Conservation (phyloP, 2,797 vertebrate species). For the Loris lydekkerianus region DNA sequence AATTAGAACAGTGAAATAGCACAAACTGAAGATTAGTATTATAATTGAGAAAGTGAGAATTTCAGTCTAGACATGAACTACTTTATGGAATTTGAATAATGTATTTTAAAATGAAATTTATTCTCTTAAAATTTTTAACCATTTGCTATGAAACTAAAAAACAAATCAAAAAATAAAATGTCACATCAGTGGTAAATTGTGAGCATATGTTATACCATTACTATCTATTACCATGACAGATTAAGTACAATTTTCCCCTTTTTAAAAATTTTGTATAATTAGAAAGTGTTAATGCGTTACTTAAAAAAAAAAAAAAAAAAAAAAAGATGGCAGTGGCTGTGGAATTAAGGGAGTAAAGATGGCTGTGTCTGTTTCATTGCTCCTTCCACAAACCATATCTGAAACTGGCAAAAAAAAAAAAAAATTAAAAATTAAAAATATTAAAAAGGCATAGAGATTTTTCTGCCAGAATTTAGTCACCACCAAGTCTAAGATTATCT, state of each 20-base stretch:
- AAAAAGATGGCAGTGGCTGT: too few relatives aligned
- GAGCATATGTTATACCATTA: background rate
- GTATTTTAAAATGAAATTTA: conserved; percentile 4
- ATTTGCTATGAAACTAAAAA: conserved; percentile 35
- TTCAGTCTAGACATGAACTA: background rate
- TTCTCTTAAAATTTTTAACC: background rate
- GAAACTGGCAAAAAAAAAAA: background rate
- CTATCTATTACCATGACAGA: background rate
- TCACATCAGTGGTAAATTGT: background rate
- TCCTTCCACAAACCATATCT: background rate
- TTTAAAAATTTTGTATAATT: background rate
- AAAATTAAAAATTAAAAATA: background rate
- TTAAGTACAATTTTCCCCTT: background rate
- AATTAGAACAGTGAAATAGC: background rate
- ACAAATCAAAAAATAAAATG: background rate
- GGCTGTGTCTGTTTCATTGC: background rate
- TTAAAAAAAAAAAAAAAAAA: background rate
- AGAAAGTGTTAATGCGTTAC: background rate
- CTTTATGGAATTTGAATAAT: conserved; percentile 6
- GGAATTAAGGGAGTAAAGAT: background rate
- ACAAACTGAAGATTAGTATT: background rate
- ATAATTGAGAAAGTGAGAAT: conserved; percentile 21
- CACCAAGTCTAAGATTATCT: background rate
- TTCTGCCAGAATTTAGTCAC: background rate
- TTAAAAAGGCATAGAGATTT: background rate